A percentile compares a stretch with the other conserved stretches of the same genome.
These are phyloP conservation scores for Rhynchophorus ferrugineus DNA, from an alignment of 1,140 invertebrate genomes.

Conservation along the genomic window DNA sequence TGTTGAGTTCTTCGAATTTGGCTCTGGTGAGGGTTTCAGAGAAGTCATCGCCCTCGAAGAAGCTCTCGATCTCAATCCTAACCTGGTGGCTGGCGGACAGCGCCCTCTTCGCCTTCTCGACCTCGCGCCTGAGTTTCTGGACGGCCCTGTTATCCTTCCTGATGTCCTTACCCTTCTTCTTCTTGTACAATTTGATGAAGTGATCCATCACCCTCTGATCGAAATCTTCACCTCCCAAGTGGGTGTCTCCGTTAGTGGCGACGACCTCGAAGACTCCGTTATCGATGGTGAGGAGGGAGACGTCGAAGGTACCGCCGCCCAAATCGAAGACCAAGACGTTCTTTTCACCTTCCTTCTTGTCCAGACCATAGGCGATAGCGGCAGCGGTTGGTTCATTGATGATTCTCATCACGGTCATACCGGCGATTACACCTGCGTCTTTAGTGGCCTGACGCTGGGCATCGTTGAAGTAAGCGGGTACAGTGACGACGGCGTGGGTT, in stretches of 20 bases:
- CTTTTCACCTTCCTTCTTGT: constrained; percentile 98
- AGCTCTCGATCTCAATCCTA: constrained; percentile 97
- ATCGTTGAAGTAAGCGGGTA: constrained; percentile 98
- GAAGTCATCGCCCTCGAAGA: constrained; percentile 99
- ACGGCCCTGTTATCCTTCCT: constrained; percentile 91
- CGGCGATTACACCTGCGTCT: constrained; percentile 81
- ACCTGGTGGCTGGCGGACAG: constrained; percentile 93
- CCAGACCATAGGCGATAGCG: constrained; percentile 98
- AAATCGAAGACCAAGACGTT: constrained; percentile 99
- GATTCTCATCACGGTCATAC: constrained; percentile 93
- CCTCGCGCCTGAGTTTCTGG: constrained; percentile 92
- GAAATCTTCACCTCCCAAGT: constrained; percentile 98
- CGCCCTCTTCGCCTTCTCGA: constrained; percentile 96
- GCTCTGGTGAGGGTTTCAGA: constrained; percentile 97
- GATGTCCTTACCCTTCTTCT: constrained; percentile 98
- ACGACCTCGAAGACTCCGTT: constrained; percentile 89
- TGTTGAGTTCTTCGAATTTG: constrained; percentile 99
- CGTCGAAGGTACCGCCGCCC: constrained; percentile 99
- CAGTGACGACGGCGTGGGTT: constrained; percentile 97
- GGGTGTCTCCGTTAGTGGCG: constrained; percentile 97
- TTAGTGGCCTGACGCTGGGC: constrained; percentile 97
- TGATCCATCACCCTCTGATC: constrained; percentile 98
- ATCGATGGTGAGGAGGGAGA: constrained; percentile 97
- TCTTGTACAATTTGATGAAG: constrained; percentile 98
- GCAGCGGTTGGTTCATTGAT: constrained; percentile 99